Conservation (phyloP, 2,797 vertebrate species). For the Artibeus jamaicensis region DNA sequence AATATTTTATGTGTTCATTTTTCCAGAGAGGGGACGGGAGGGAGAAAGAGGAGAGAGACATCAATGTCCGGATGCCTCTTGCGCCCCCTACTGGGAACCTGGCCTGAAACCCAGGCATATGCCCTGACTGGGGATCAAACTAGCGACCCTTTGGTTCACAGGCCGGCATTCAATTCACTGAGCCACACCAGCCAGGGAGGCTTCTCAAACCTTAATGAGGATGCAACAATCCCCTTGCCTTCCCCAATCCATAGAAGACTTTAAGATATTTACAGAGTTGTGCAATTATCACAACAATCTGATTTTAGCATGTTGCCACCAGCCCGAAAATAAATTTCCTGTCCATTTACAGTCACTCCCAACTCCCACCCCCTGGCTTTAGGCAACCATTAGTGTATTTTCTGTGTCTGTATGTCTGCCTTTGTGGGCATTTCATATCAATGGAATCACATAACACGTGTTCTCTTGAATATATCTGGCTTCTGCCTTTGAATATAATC, state of each 20-base stretch:
- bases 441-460: not conserved
- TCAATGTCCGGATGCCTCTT: too few relatives aligned
- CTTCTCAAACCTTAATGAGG: not conserved
- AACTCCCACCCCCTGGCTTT: not conserved
- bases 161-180: too few relatives aligned
- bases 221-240: not conserved
- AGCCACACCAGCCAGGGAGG: too few relatives aligned
- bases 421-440: not conserved
- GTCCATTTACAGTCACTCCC: not conserved
- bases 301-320: conserved; percentile 1
- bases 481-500: not conserved
- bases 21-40: too few relatives aligned
- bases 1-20: too few relatives aligned
- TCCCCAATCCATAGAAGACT: not conserved
- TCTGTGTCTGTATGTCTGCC: not conserved
- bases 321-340: not conserved
- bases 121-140: too few relatives aligned
- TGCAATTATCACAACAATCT: not conserved
- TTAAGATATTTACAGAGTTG: not conserved
- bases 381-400: not conserved
- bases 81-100: too few relatives aligned
- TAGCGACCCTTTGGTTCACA: too few relatives aligned
- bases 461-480: not conserved
- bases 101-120: too few relatives aligned
- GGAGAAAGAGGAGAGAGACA: too few relatives aligned